These are phyloP conservation scores for Hiodon tergisus DNA, from an alignment of 2,113 vertebrate species.

Conservation along the genomic window DNA sequence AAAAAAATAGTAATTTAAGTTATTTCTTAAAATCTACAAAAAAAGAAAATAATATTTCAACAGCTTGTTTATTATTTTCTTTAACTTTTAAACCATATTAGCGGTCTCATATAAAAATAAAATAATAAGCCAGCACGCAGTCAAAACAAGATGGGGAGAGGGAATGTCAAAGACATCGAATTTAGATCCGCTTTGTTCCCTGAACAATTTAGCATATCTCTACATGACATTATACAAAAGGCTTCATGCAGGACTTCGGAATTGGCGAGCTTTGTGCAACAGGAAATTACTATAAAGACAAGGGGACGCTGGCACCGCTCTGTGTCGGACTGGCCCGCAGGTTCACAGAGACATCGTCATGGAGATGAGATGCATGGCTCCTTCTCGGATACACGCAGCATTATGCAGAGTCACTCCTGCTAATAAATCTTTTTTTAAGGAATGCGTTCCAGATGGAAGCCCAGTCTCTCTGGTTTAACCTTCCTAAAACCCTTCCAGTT, in stretches of 20 bases:
- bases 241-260: neutral
- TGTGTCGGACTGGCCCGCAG: constrained; percentile 51
- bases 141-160: no score
- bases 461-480: constrained; percentile 83
- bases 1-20: no score
- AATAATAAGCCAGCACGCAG: no score
- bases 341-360: constrained; percentile 73
- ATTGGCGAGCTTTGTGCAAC: neutral
- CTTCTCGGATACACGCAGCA: constrained; percentile 73
- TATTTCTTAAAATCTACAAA: no score
- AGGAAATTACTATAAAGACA: neutral
- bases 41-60: no score
- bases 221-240: neutral
- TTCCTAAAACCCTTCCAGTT: constrained; percentile 85
- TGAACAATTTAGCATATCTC: neutral
- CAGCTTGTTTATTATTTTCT: no score
- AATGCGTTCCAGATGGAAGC: constrained; percentile 91
- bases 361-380: constrained; percentile 73
- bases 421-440: constrained; percentile 83
- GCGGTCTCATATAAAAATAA: no score
- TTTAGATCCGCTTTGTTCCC: neutral
- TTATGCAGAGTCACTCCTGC: constrained; percentile 76
- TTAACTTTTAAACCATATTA: no score
- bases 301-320: neutral
- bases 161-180: neutral